These are phyloP conservation scores for Misgurnus anguillicaudatus DNA, from an alignment of 2,113 vertebrate species.

Conservation along the genomic window DNA sequence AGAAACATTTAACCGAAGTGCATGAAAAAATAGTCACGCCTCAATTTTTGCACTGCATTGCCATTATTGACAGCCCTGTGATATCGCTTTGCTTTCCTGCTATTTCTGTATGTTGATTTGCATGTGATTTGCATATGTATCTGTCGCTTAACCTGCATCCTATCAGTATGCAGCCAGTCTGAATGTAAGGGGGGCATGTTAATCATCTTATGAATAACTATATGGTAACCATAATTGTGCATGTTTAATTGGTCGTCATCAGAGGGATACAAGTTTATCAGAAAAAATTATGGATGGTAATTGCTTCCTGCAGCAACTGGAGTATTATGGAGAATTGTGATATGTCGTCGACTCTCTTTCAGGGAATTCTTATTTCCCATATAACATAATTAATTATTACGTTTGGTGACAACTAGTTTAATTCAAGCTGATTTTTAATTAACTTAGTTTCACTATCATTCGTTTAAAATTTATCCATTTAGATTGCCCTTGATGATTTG, in stretches of 20 bases:
- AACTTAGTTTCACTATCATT: conserved; percentile 56
- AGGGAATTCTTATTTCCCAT: conserved; percentile 65
- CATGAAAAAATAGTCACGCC: conserved; percentile 56
- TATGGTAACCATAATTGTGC: conserved; percentile 75
- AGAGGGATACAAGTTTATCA: conserved; percentile 78
- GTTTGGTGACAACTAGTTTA: conserved; percentile 68
- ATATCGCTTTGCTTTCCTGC: conserved; percentile 64
- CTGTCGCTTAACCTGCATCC: conserved; percentile 60
- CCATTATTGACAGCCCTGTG: conserved; percentile 66
- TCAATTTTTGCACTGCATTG: conserved; percentile 49
- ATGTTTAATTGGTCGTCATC: conserved; percentile 77
- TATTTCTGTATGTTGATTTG: conserved; percentile 70
- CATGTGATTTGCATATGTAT: conserved; percentile 69
- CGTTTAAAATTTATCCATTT: conserved; percentile 17
- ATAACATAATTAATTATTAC: conserved; percentile 66
- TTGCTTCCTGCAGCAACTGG: conserved; percentile 73
- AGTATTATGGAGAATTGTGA: conserved; percentile 60
- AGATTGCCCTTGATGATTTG: conserved; percentile 56
- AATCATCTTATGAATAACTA: conserved; percentile 76
- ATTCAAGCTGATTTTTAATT: conserved; percentile 71
- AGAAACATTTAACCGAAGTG: neutral
- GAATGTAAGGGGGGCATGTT: conserved; percentile 73
- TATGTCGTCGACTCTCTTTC: conserved; percentile 69
- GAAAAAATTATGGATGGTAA: conserved; percentile 73
- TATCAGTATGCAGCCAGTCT: conserved; percentile 72